Conservation (phyloP, 2,113 vertebrate genomes). For the Sinocyclocheilus anshuiensis region DNA sequence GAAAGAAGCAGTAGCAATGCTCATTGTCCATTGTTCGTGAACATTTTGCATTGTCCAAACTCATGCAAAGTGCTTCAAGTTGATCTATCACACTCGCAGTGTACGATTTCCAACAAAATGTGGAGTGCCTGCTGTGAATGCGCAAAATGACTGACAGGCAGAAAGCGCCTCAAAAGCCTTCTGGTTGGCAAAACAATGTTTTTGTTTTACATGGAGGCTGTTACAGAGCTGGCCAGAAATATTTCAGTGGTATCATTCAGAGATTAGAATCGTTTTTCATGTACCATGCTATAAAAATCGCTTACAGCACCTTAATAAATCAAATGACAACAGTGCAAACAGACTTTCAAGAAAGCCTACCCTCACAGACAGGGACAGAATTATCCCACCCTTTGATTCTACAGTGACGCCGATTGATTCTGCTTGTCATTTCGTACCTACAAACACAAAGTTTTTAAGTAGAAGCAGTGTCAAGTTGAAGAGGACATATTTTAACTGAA, state of each 20-base stretch:
- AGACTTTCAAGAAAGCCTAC: conserved; percentile 45
- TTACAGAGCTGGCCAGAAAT: neutral
- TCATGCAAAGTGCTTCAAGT: too few species aligned
- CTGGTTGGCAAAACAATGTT: neutral
- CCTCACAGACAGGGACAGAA: conserved; percentile 71
- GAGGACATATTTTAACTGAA: neutral
- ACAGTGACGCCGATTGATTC: conserved; percentile 59
- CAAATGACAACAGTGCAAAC: neutral
- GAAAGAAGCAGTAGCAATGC: too few species aligned
- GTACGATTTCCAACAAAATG: too few species aligned
- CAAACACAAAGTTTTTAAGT: neutral
- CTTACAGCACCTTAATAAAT: conserved; percentile 8
- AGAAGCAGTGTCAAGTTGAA: neutral
- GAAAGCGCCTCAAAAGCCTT: neutral
- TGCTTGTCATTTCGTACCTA: conserved; percentile 73
- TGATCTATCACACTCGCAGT: too few species aligned
- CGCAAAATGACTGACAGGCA: neutral
- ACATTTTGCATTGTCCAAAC: neutral
- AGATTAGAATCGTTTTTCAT: neutral
- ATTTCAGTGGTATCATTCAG: neutral
- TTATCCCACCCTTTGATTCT: conserved; percentile 70
- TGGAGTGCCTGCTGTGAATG: neutral
- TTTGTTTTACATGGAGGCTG: neutral
- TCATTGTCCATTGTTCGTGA: neutral
- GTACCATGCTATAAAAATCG: neutral